These are phyloP conservation scores for Stramonita haemastoma DNA, from an alignment of 2,888 invertebrate genomes.

Conservation along the genomic window DNA sequence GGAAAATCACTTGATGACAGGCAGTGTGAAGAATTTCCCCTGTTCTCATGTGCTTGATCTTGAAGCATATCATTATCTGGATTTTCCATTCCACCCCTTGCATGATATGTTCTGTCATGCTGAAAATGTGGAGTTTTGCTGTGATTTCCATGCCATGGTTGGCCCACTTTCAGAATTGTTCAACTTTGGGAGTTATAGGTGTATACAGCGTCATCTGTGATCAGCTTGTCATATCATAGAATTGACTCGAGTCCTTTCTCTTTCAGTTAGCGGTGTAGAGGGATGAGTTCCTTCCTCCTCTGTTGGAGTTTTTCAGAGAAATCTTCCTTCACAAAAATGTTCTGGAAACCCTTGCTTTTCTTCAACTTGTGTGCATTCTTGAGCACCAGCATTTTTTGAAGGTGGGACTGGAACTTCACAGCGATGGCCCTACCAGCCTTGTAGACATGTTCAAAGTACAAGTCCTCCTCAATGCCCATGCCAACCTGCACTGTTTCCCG, in stretches of 20 bases:
- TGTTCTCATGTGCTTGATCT: too few species aligned
- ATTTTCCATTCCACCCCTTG: too few species aligned
- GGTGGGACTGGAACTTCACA: neutral
- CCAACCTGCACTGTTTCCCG: neutral
- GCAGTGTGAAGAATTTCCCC: too few species aligned
- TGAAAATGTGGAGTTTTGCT: too few species aligned
- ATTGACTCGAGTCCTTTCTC: neutral
- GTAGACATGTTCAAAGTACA: neutral
- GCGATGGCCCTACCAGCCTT: neutral
- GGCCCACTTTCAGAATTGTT: too few species aligned
- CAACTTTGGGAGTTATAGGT: neutral
- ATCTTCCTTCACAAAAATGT: neutral
- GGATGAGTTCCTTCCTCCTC: neutral
- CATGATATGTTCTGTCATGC: too few species aligned
- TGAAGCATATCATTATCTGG: too few species aligned
- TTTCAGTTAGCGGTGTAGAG: neutral
- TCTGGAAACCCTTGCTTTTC: neutral
- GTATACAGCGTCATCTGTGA: neutral
- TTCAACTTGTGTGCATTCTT: neutral
- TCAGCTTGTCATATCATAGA: neutral
- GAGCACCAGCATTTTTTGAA: neutral
- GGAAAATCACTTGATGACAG: too few species aligned
- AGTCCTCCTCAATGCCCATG: neutral
- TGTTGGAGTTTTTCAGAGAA: neutral
- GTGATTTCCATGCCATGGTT: too few species aligned